A percentile compares a stretch with the other conserved stretches of the same genome.
Conservation (phyloP, 2,113 vertebrate genomes). For the Ceyx melanurus region DNA sequence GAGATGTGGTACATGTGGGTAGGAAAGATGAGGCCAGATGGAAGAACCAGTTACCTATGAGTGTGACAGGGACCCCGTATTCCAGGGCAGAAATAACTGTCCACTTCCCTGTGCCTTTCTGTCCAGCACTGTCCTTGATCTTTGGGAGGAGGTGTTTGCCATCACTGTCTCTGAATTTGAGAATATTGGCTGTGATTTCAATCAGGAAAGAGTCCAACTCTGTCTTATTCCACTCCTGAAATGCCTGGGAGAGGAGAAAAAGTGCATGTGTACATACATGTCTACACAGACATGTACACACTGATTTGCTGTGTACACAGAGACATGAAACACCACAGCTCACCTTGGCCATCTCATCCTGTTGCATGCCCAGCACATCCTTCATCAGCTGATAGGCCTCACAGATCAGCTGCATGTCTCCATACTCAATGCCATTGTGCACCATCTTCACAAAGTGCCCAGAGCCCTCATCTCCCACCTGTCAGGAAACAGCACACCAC, state of each 20-base stretch:
- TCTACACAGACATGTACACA: not conserved
- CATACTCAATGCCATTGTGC: constrained; percentile 98
- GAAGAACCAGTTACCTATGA: constrained; percentile 84
- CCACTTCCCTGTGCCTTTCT: constrained; percentile 98
- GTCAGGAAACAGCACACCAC: not conserved
- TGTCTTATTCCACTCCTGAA: constrained; percentile 93
- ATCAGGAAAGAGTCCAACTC: constrained; percentile 97
- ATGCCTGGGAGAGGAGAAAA: constrained; percentile 68
- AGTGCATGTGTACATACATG: too few relatives aligned
- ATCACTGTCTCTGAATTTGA: constrained; percentile 85
- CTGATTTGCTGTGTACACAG: not conserved
- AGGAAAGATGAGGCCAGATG: not conserved
- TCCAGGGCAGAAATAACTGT: constrained; percentile 94
- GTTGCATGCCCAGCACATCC: constrained; percentile 88
- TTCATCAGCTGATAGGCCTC: constrained; percentile 99
- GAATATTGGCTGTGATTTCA: constrained; percentile 94
- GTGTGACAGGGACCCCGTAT: constrained; percentile 91
- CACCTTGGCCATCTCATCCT: constrained; percentile 91
- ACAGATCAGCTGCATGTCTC: constrained; percentile 98
- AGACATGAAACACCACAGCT: not conserved
- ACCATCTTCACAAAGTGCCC: constrained; percentile 99
- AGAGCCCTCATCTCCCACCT: constrained; percentile 95
- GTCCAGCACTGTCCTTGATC: constrained; percentile 93
- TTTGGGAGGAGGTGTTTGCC: constrained; percentile 89
- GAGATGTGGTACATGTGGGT: not conserved